These are phyloP conservation scores for Drosophila sulfurigaster DNA, from an alignment of 1,140 invertebrate species.

Conservation along the genomic window DNA sequence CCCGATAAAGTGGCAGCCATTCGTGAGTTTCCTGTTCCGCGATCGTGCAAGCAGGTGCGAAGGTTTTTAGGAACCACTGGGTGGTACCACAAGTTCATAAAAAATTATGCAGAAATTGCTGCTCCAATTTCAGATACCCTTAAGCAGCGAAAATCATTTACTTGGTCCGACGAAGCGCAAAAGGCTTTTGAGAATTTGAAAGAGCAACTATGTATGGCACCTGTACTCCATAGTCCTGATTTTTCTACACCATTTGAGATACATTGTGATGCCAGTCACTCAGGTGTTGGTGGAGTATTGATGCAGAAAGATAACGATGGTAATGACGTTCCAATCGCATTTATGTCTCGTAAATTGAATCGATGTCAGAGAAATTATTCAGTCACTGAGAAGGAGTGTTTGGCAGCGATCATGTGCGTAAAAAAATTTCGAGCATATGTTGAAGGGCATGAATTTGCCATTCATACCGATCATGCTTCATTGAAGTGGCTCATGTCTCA, in stretches of 20 bases:
- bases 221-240: no score
- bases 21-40: neutral
- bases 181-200: no score
- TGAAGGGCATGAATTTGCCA: neutral
- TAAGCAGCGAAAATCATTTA: no score
- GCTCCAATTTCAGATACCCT: no score
- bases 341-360: no score
- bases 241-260: no score
- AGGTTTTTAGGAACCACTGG: neutral
- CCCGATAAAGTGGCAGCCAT: neutral
- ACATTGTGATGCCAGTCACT: no score
- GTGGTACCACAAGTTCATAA: neutral
- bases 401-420: neutral
- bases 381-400: neutral
- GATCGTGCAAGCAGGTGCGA: neutral
- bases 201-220: no score
- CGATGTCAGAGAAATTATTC: no score
- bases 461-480: neutral
- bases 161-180: no score
- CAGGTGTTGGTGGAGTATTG: neutral
- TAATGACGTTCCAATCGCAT: neutral
- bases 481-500: no score
- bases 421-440: conserved; percentile 1
- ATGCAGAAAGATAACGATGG: neutral
- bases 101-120: no score